phyloP scores from a whole-genome alignment of 2,113 vertebrate species.

The Hemibagrus wyckioides region DNA sequence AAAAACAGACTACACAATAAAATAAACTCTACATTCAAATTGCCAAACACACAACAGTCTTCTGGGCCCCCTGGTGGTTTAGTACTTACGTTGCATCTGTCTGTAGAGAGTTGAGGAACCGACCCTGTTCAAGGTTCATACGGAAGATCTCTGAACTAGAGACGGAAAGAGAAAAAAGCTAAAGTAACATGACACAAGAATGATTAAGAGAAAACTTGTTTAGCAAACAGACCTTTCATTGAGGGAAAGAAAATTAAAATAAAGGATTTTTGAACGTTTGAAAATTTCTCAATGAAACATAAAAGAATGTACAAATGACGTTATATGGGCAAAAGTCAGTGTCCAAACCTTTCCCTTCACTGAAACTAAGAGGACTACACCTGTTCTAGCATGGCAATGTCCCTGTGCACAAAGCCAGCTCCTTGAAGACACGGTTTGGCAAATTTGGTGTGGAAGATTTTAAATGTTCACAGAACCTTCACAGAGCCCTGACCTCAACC shows the following conservation, averaged over 20 bases:
- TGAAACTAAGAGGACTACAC: neutral
- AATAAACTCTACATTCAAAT: too few species aligned
- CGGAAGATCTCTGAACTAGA: slow-evolving; percentile 90
- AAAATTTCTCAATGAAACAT: neutral
- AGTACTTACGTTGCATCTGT: slow-evolving; percentile 88
- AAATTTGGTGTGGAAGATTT: neutral
- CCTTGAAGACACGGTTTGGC: neutral
- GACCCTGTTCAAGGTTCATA: slow-evolving; percentile 93
- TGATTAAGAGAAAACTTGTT: neutral
- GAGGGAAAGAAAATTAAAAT: neutral
- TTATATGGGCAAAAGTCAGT: neutral
- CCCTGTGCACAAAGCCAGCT: neutral
- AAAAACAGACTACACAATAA: neutral
- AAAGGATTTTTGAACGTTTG: neutral
- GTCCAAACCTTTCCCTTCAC: neutral
- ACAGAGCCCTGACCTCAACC: too few species aligned
- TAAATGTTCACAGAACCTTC: neutral
- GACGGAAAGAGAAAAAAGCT: slow-evolving; percentile 27
- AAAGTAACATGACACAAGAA: neutral
- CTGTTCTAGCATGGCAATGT: neutral
- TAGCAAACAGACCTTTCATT: neutral
- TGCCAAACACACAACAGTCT: neutral
- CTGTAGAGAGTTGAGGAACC: slow-evolving; percentile 91
- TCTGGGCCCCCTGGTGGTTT: slow-evolving; percentile 13
- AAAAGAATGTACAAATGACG: neutral